These are phyloP conservation scores for Aromia moschata DNA, from an alignment of 2,888 invertebrate genomes.

Conservation along the genomic window DNA sequence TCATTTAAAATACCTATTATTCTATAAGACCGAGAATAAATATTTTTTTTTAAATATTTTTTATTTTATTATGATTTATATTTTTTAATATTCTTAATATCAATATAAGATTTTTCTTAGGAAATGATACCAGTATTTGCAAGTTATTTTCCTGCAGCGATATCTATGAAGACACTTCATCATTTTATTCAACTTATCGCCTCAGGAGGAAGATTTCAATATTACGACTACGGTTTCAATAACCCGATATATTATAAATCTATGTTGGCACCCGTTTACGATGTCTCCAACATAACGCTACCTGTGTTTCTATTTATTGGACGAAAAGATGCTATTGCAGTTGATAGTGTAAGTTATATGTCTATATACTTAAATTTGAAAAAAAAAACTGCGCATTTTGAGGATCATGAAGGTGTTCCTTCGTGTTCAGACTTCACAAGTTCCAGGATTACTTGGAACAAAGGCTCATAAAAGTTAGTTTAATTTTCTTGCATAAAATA, in stretches of 20 bases:
- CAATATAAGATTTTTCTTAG: constrained; percentile 40
- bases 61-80: too few relatives aligned
- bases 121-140: constrained; percentile 37
- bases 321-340: constrained; percentile 76
- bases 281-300: constrained; percentile 67
- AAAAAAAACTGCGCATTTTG: too few relatives aligned
- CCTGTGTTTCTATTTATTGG: constrained; percentile 73
- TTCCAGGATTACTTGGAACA: too few relatives aligned
- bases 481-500: too few relatives aligned
- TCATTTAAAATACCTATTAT: too few relatives aligned
- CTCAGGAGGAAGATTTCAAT: constrained; percentile 57
- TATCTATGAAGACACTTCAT: constrained; percentile 27
- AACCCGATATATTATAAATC: constrained; percentile 62
- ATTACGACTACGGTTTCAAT: constrained; percentile 71
- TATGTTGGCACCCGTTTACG: constrained; percentile 68
- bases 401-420: too few relatives aligned
- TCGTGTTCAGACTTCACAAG: too few relatives aligned
- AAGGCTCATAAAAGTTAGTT: too few relatives aligned
- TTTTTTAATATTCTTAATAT: too few relatives aligned
- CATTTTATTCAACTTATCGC: constrained; percentile 30
- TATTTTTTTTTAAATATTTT: too few relatives aligned
- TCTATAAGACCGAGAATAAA: too few relatives aligned
- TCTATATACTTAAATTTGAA: too few relatives aligned
- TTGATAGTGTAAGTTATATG: constrained; percentile 59
- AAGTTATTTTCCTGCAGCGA: constrained; percentile 34